Evolutionary conservation across 2,113 vertebrate species (phyloP).

Genomic region (Protobothrops mucrosquamatus): DNA sequence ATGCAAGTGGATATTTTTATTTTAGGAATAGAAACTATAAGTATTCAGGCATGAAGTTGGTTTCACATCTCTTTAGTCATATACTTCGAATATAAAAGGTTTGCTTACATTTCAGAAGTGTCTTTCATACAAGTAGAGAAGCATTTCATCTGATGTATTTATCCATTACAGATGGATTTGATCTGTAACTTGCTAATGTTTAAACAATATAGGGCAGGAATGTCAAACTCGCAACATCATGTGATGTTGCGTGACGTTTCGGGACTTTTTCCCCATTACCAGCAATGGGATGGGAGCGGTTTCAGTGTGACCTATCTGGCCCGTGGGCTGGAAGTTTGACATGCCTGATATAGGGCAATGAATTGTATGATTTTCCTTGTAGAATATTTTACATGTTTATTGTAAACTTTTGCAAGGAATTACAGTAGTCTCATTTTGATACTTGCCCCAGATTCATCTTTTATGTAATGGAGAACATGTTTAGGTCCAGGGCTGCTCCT

Average conservation of each 20-base stretch:
- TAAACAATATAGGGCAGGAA: background rate
- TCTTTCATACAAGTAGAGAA: background rate
- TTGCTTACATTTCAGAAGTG: background rate
- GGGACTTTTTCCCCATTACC: too few species aligned
- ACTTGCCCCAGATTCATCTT: background rate
- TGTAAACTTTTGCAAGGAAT: background rate
- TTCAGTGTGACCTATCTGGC: too few species aligned
- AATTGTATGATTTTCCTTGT: background rate
- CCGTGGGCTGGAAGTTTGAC: too few species aligned
- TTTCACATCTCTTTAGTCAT: background rate
- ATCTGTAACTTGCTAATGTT: background rate
- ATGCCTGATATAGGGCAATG: background rate
- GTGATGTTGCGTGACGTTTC: too few species aligned
- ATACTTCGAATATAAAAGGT: background rate
- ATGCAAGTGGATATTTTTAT: conserved; percentile 2
- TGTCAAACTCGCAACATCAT: too few species aligned
- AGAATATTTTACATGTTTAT: background rate
- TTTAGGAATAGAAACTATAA: background rate
- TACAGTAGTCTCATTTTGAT: background rate
- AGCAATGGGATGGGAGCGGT: too few species aligned
- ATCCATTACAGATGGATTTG: background rate
- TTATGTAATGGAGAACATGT: background rate
- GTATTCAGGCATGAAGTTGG: background rate
- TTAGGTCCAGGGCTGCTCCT: background rate
- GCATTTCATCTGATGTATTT: background rate